phyloP scores from a whole-genome alignment of 2,888 invertebrate species.

The Colostygia pectinataria region DNA sequence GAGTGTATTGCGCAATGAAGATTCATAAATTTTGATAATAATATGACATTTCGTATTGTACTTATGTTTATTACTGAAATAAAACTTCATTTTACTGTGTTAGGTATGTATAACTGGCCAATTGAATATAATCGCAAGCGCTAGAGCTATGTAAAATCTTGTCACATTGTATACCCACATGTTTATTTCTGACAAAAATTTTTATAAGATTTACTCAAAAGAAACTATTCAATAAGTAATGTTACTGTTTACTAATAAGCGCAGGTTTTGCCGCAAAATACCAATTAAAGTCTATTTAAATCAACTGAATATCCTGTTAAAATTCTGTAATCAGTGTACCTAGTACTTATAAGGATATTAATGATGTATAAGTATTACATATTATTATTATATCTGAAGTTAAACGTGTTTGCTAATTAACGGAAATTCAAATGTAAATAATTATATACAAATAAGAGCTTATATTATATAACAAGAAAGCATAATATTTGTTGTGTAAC shows the following conservation, averaged over 20 bases:
- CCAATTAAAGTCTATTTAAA: constrained; percentile 21
- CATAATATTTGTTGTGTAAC: constrained; percentile 39
- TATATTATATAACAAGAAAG: constrained; percentile 11
- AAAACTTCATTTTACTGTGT: background rate
- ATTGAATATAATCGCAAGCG: background rate
- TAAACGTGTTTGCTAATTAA: constrained; percentile 1
- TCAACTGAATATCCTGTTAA: constrained; percentile 15
- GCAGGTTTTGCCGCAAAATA: constrained; percentile 26
- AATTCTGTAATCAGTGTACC: constrained; percentile 10
- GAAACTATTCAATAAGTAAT: background rate
- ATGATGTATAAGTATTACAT: background rate
- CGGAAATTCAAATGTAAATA: constrained; percentile 11
- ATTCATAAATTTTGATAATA: constrained; percentile 15
- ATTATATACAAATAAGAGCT: constrained; percentile 7
- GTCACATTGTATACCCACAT: background rate
- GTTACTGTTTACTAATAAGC: constrained; percentile 16
- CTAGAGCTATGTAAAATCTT: background rate
- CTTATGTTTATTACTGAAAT: background rate
- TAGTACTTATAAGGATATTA: constrained; percentile 13
- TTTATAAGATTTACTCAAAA: too few relatives aligned
- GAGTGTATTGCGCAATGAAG: constrained; percentile 30
- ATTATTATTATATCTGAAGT: constrained; percentile 7
- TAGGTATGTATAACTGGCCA: background rate
- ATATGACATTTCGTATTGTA: constrained; percentile 7
- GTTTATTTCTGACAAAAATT: too few relatives aligned